Conservation (phyloP, 2,113 vertebrate genomes). For the Xiphophorus maculatus region DNA sequence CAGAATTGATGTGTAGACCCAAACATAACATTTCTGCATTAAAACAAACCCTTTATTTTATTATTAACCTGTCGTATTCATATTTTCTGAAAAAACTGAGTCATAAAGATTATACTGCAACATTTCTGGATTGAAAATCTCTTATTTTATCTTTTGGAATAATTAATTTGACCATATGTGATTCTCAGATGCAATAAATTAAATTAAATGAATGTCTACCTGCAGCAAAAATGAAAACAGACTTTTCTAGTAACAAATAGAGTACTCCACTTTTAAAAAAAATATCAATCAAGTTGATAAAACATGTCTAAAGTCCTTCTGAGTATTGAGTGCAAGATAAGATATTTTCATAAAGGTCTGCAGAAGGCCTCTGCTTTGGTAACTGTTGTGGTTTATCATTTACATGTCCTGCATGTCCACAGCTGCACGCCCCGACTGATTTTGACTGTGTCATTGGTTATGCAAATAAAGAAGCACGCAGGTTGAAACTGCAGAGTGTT, state of each 20-base stretch:
- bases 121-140: too few species aligned
- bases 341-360: background rate
- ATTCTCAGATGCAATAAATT: background rate
- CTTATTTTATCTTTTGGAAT: too few species aligned
- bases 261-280: constrained; percentile 45
- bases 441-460: constrained; percentile 1
- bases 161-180: too few species aligned
- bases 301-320: constrained; percentile 17
- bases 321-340: background rate
- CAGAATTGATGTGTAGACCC: too few species aligned
- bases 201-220: background rate
- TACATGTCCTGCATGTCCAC: constrained; percentile 1
- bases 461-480: constrained; percentile 6
- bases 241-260: constrained; percentile 5
- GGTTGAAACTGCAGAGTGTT: background rate
- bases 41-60: too few species aligned
- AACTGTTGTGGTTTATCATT: constrained; percentile 26
- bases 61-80: too few species aligned
- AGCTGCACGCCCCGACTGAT: background rate
- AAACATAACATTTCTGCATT: too few species aligned
- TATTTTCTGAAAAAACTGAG: too few species aligned
- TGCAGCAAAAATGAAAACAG: background rate
- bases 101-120: too few species aligned
- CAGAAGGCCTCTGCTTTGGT: background rate
- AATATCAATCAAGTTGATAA: background rate